Evolutionary conservation across 2,113 vertebrate genomes (phyloP).

Genomic region (Telmatochromis brichardi): DNA sequence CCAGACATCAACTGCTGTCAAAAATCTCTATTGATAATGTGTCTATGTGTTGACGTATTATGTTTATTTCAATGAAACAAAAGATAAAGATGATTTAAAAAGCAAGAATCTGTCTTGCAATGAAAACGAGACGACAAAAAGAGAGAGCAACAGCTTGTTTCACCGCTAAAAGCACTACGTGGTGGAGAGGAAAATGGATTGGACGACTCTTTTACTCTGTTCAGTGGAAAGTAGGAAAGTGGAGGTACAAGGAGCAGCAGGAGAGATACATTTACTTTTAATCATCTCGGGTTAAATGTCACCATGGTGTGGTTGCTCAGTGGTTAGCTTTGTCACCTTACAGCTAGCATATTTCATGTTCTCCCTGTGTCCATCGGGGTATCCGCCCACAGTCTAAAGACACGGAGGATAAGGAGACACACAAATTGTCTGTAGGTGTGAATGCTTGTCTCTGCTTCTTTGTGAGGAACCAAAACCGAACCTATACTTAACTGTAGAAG

Average conservation of each 20-base stretch:
- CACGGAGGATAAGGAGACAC: constrained; percentile 11
- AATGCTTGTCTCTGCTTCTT: neutral
- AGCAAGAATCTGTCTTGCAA: neutral
- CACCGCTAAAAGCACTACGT: neutral
- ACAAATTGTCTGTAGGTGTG: constrained; percentile 7
- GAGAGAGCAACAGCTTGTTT: neutral
- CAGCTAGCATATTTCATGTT: neutral
- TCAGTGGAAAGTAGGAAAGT: neutral
- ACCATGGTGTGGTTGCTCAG: neutral
- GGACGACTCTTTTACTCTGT: neutral
- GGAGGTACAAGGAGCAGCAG: neutral
- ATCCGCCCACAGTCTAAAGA: neutral
- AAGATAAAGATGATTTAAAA: neutral
- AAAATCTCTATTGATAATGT: neutral
- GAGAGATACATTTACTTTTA: constrained; percentile 7
- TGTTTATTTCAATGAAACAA: neutral
- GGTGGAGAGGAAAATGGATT: neutral
- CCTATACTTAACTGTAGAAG: neutral
- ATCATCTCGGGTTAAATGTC: constrained; percentile 21
- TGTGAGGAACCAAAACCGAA: neutral
- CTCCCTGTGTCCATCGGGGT: neutral
- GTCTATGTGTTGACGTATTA: neutral
- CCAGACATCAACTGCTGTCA: neutral
- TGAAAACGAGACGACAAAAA: neutral
- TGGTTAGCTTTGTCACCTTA: constrained; percentile 15